Percentiles rank a stretch among this genome's conserved stretches.
These are phyloP conservation scores for Anthrax anthrax DNA, from an alignment of 2,888 invertebrate genomes.

Conservation along the genomic window DNA sequence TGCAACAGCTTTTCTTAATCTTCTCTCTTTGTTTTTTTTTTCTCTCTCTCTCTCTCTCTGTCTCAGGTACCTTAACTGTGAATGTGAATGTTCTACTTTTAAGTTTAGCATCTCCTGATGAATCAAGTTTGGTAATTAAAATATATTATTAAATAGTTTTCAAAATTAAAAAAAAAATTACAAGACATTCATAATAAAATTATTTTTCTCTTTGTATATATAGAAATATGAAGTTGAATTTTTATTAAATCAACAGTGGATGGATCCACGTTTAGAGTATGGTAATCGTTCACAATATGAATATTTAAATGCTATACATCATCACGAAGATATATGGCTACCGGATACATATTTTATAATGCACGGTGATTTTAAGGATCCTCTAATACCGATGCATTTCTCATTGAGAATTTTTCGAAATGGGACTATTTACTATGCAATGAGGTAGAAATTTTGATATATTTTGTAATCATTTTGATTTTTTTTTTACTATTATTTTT, in stretches of 20 bases:
- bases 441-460: slow-evolving; percentile 43
- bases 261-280: slow-evolving; percentile 76
- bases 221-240: slow-evolving; percentile 96
- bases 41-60: slow-evolving; percentile 7
- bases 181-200: not conserved
- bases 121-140: slow-evolving; percentile 82
- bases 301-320: slow-evolving; percentile 83
- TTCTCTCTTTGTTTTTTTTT: no score
- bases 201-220: slow-evolving; percentile 18
- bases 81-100: slow-evolving; percentile 88
- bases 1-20: no score
- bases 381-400: slow-evolving; percentile 84
- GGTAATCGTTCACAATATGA: slow-evolving; percentile 78
- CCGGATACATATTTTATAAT: slow-evolving; percentile 93
- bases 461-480: not conserved
- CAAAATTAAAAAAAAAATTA: not conserved
- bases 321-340: slow-evolving; percentile 83
- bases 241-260: slow-evolving; percentile 86
- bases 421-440: slow-evolving; percentile 86
- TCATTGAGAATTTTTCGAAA: slow-evolving; percentile 83
- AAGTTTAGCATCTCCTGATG: slow-evolving; percentile 89
- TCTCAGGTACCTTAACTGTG: slow-evolving; percentile 79
- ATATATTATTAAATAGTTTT: not conserved
- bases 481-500: slow-evolving; percentile 10
- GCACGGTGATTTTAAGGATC: slow-evolving; percentile 93